phyloP scores from a whole-genome alignment of 2,888 invertebrate genomes.

The Hirtodrosophila trivittata region DNA sequence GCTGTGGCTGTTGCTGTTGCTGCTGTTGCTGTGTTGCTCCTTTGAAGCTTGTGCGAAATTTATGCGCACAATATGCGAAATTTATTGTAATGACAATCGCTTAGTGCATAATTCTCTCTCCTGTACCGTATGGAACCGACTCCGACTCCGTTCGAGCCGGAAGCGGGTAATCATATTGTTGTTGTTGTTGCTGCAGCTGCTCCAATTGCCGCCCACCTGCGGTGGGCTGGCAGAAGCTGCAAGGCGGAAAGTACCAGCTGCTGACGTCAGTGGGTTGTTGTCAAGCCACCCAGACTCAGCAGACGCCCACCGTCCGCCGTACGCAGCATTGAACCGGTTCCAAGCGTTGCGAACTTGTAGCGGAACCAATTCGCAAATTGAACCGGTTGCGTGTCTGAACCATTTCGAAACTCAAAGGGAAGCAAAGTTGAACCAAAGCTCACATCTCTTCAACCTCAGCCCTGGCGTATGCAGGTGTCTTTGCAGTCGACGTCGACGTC shows the following conservation, averaged over 20 bases:
- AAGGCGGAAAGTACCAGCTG: slow-evolving; percentile 4
- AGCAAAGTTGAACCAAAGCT: neutral
- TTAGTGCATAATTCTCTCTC: slow-evolving; percentile 71
- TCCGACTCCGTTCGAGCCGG: slow-evolving; percentile 54
- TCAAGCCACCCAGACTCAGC: slow-evolving; percentile 13
- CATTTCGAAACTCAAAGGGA: neutral
- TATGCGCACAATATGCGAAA: slow-evolving; percentile 78
- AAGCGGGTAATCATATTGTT: slow-evolving; percentile 71
- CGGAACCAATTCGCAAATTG: slow-evolving; percentile 20
- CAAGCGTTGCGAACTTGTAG: neutral
- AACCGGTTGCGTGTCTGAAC: slow-evolving; percentile 15
- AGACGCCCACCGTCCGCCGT: slow-evolving; percentile 33
- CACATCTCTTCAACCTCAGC: neutral
- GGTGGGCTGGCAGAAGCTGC: slow-evolving; percentile 37
- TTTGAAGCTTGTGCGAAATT: slow-evolving; percentile 76
- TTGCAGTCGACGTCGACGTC: slow-evolving; percentile 3
- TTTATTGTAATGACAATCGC: slow-evolving; percentile 77
- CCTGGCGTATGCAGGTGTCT: slow-evolving; percentile 23
- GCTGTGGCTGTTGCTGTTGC: slow-evolving; percentile 17
- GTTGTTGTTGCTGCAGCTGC: slow-evolving; percentile 62
- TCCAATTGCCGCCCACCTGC: slow-evolving; percentile 76
- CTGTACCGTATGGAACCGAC: slow-evolving; percentile 1
- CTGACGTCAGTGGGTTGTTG: slow-evolving; percentile 46
- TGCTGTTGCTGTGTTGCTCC: slow-evolving; percentile 52
- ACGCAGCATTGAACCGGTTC: slow-evolving; percentile 35